Conservation (phyloP, 2,797 vertebrate genomes). For the Gymnocypris eckloni region DNA sequence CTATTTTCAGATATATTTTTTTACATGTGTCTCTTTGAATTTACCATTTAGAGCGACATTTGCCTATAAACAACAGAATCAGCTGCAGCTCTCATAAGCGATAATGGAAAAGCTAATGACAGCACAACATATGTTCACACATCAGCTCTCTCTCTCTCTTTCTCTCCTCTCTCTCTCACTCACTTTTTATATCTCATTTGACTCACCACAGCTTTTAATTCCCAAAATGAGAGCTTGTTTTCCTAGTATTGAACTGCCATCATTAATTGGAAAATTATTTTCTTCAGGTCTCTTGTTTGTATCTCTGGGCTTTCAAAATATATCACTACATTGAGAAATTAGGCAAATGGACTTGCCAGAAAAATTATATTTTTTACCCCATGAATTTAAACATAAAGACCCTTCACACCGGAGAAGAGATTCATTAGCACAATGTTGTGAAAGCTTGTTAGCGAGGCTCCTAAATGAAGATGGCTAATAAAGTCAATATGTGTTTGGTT, state of each 20-base stretch:
- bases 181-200: slow-evolving; percentile 29
- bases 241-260: slow-evolving; percentile 27
- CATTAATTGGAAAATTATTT: slow-evolving; percentile 44
- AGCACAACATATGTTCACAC: slow-evolving; percentile 65
- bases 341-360: slow-evolving; percentile 41
- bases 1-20: slow-evolving; percentile 13
- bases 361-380: slow-evolving; percentile 28
- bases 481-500: slow-evolving; percentile 46
- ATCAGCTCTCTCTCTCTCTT: slow-evolving; percentile 54
- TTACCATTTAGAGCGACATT: slow-evolving; percentile 53
- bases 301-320: slow-evolving; percentile 18
- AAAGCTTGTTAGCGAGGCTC: slow-evolving; percentile 49
- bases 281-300: slow-evolving; percentile 44
- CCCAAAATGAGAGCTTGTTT: slow-evolving; percentile 30
- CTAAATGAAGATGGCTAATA: slow-evolving; percentile 59
- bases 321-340: slow-evolving; percentile 29
- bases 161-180: slow-evolving; percentile 36
- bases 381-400: slow-evolving; percentile 42
- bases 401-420: slow-evolving; percentile 35
- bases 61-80: slow-evolving; percentile 61
- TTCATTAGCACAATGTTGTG: slow-evolving; percentile 42
- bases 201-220: slow-evolving; percentile 41
- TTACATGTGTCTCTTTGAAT: slow-evolving; percentile 11
- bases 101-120: slow-evolving; percentile 66
- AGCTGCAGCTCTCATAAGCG: slow-evolving; percentile 56